Evolutionary conservation across 1,140 invertebrate species (phyloP).

Genomic region (Lasioglossum albipes): DNA sequence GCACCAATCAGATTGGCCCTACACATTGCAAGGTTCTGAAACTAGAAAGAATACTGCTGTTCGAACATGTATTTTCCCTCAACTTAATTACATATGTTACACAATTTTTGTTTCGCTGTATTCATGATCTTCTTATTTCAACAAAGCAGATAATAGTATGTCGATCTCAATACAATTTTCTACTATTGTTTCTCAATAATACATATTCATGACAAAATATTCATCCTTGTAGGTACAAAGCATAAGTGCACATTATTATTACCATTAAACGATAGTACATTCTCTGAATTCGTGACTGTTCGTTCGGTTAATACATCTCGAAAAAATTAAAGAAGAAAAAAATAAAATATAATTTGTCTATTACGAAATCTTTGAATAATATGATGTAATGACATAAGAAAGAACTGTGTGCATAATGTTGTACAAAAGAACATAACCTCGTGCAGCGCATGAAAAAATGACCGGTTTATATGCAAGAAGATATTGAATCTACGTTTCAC

Average conservation of each 20-base stretch:
- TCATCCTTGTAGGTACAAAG: neutral
- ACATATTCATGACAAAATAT: neutral
- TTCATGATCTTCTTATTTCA: neutral
- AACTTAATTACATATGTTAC: neutral
- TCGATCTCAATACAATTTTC: neutral
- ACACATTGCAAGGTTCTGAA: slow-evolving; percentile 68
- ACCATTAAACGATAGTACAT: neutral
- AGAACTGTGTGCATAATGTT: neutral
- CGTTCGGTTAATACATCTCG: neutral
- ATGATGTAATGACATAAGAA: slow-evolving; percentile 13
- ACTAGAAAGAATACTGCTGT: slow-evolving; percentile 48
- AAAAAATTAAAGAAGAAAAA: neutral
- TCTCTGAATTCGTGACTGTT: neutral
- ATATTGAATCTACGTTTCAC: slow-evolving; percentile 4
- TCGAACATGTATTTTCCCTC: neutral
- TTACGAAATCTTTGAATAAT: neutral
- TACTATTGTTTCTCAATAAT: neutral
- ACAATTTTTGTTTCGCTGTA: neutral
- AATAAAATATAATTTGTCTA: neutral
- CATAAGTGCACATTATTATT: neutral
- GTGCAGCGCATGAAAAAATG: neutral
- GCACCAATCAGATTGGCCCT: slow-evolving; percentile 56
- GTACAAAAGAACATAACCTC: slow-evolving; percentile 59
- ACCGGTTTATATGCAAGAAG: slow-evolving; percentile 21
- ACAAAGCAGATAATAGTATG: neutral